These are phyloP conservation scores for pig (Sus scrofa) DNA, from an alignment of 2,113 vertebrate genomes.

Conservation along the genomic window DNA sequence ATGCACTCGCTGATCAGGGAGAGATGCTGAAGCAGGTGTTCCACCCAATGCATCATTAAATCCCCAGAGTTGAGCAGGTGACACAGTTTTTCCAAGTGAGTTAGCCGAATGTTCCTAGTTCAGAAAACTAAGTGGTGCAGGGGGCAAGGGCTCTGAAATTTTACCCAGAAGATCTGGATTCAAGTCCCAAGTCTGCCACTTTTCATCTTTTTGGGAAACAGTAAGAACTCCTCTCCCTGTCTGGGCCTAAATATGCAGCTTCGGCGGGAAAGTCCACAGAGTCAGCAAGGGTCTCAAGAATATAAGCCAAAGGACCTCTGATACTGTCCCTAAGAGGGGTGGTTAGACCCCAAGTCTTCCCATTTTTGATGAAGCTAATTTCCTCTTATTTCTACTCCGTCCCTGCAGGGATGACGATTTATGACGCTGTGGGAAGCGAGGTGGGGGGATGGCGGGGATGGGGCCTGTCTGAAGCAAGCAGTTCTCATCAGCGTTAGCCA, in stretches of 20 bases:
- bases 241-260: background rate
- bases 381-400: background rate
- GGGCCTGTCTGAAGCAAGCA: background rate
- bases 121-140: background rate
- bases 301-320: background rate
- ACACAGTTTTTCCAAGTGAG: background rate
- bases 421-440: fast-evolving
- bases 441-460: no score
- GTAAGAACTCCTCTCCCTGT: background rate
- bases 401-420: background rate
- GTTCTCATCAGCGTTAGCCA: background rate
- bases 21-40: background rate
- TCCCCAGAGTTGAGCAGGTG: background rate
- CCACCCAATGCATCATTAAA: background rate
- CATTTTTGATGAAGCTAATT: background rate
- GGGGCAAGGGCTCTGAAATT: background rate
- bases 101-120: background rate
- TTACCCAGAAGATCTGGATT: background rate
- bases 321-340: background rate
- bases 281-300: background rate
- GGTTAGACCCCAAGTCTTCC: background rate
- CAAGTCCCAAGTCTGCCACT: background rate
- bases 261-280: background rate
- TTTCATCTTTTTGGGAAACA: background rate
- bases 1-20: background rate